Conservation (phyloP, 2,113 vertebrate species). For the Tamias sibiricus region DNA sequence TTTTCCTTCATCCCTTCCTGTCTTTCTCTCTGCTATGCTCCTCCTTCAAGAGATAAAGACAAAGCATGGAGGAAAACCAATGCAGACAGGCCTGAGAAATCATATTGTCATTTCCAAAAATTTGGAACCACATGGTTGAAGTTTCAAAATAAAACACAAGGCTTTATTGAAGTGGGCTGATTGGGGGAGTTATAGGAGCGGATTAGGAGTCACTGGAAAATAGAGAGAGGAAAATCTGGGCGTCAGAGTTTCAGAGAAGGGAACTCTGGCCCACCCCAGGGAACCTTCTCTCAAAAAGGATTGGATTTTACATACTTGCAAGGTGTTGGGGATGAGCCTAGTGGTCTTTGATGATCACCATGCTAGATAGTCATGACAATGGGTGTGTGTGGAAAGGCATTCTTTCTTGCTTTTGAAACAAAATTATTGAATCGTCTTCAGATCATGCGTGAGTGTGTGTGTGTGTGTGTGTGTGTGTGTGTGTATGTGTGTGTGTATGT, state of each 20-base stretch:
- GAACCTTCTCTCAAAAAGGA: not conserved
- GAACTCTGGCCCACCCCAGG: not conserved
- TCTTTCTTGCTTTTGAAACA: not conserved
- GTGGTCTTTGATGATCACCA: not conserved
- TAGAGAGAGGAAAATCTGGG: not conserved
- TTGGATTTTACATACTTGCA: not conserved
- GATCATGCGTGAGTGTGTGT: not conserved
- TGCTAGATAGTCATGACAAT: not conserved
- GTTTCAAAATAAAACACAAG: not conserved
- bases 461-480: not conserved
- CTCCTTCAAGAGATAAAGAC: not conserved
- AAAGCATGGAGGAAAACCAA: not conserved
- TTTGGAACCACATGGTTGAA: not conserved
- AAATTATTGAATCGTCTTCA: not conserved
- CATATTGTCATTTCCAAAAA: not conserved
- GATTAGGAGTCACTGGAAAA: not conserved
- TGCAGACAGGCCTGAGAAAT: not conserved
- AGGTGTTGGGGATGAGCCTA: not conserved
- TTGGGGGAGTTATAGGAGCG: not conserved
- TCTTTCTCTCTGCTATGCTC: not conserved
- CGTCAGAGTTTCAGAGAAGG: not conserved
- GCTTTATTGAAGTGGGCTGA: not conserved
- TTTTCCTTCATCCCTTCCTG: not conserved
- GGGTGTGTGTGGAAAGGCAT: not conserved
- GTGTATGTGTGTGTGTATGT: not conserved